Conservation (phyloP, 2,113 vertebrate genomes). For the Leiothrix lutea region DNA sequence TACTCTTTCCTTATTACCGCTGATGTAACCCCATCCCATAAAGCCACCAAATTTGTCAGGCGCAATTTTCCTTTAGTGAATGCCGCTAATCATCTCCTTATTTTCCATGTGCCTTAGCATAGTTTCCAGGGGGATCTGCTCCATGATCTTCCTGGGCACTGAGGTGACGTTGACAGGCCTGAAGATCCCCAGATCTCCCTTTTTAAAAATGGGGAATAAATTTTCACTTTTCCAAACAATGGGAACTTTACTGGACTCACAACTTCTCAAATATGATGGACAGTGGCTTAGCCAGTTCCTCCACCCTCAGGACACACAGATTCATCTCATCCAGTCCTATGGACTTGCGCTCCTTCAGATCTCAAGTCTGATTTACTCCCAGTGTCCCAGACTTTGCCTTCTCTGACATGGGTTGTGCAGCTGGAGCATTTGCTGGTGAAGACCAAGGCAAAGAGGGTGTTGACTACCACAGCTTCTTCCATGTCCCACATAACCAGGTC, state of each 20-base stretch:
- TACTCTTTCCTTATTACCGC: not conserved
- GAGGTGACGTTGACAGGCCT: not conserved
- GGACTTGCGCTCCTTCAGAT: not conserved
- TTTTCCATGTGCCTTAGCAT: not conserved
- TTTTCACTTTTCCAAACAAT: not conserved
- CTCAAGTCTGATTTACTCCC: not conserved
- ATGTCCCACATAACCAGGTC: not conserved
- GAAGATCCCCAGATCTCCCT: not conserved
- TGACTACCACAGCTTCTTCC: not conserved
- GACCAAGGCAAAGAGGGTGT: not conserved
- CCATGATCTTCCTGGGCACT: not conserved
- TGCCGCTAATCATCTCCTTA: not conserved
- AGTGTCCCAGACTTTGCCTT: not conserved
- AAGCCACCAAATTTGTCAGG: not conserved
- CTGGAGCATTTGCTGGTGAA: not conserved
- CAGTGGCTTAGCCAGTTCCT: not conserved
- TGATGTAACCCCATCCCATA: not conserved
- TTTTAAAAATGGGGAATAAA: not conserved
- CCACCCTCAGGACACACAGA: not conserved
- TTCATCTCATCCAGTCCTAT: not conserved
- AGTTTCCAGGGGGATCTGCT: not conserved
- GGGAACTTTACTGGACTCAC: not conserved
- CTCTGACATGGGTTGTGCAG: no score
- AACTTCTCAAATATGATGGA: not conserved
- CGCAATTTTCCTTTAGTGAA: not conserved